Base-by-base conservation (phyloP, 2,888 invertebrate genomes). In the Hirtodrosophila histrioides region DNA sequence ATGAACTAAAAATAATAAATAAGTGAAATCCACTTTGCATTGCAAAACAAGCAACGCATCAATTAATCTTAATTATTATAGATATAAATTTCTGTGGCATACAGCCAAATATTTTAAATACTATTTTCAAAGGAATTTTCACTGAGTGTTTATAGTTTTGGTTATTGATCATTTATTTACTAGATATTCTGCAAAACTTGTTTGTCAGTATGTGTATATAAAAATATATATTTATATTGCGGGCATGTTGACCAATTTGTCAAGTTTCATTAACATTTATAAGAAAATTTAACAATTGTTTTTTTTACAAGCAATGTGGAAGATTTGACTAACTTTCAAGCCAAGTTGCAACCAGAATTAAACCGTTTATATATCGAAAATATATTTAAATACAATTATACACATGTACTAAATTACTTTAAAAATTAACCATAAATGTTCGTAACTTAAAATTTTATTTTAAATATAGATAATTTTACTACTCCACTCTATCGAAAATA, bases 61-160 rank as follows among this genome's bases (percentile, higher is more conserved):
- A 66, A 66, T 48, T 73, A 40, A 41, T 55, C 24, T 51, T 12
- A 56, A 57, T 50, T 43, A 60, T 48, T 48, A 23, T 7, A 50
- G 46, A 48, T 44, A 53, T 50, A 50, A 44, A 56, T 53, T 72
- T 44, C 4, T 12, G 17, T 68, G 68, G 68, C 74, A 10, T 0
- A 5, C 2, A 41, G 56, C 74, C 74, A 67, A 43, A 27, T 53
- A 27, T 44, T 65, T 58, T 6, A 43, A 55, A 44, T 53, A 55
- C 17, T 37, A 54, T 64, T 69, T 39, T 11, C 53, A 27, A 12
- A 33, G 36, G 11, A 46, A 31, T 48, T 12, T 23, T 17, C 33
- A 39, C 45, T 49, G 23, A 23, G 17, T 62, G 27, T 45, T 39
- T 55, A 55, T 69, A 35, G 24, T 46, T 61, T 31, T 44, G 37